Evolutionary conservation across 2,888 invertebrate species (phyloP), one percentile per base, ranked within the genome.

Genomic region (Lacanobia wlatinum): DNA sequence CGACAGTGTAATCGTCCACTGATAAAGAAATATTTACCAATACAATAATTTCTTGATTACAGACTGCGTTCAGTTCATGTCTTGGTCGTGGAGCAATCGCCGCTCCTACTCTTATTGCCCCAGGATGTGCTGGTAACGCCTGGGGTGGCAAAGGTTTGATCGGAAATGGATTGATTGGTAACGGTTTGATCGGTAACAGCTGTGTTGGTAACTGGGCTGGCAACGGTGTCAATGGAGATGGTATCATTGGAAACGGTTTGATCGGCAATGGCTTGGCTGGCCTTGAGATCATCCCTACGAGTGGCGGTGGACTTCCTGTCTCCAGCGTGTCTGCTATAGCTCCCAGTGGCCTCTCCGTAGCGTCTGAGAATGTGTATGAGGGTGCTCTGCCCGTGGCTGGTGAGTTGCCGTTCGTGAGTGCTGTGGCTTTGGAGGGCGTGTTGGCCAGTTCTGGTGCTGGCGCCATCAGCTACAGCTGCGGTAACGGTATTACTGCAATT

Each of bases 291-390:
- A 64, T 70, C 28, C 75, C 84, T 34, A 82, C 89, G 46, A 74
- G 50, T n/a, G 70, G 81, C 43, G 81, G 83, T 28, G 73, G 48
- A 63, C 61, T 84, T 6, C 72, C 83, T 12, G 67, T 84, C 34
- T 50, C 76, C 70, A 85, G 77, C 34, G 28, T 23, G 7, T 83
- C 82, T 18, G 48, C 65, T 21, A 66, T 73, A n/a, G 59, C 71
- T 34, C 84, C 84, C 28, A 68, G 28, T n/a, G 84, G 82, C 1
- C 60, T 84, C 28, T 74, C 80, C 16, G 50, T 84, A 16, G 66
- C 68, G 0, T 84, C 84, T 58, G 84, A 84, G 21, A 84, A 84
- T 46, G 61, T 67, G 10, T 84, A 64, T 58, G 80, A 84, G 48
- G 83, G 84, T 56, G 12, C 23, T 34, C 50, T 84, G n/a, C 38